Evolutionary conservation across 2,113 vertebrate genomes (phyloP), one percentile per base, ranked within the genome.

Genomic region (Etheostoma spectabile): DNA sequence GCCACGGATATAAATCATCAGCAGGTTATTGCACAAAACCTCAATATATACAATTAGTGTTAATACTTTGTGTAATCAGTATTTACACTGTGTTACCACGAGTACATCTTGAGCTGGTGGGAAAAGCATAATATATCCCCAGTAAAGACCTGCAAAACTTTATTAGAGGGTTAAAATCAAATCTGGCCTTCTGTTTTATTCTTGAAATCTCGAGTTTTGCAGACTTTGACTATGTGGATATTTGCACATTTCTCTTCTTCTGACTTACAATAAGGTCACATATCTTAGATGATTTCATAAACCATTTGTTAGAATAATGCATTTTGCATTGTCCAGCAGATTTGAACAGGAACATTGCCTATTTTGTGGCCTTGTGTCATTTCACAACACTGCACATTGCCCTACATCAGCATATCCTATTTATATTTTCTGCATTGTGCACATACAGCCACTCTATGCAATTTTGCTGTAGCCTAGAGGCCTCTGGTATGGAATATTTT

Each of bases 341-440:
- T 89, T 87, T 83, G 72, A 74, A 66, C 77, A 35, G 62, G 86
- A 82, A 75, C 83, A 83, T 57, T 74, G 65, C 77, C 46, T 77
- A 68, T 90, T 74, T 74, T 59, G 79, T 81, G 82, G 68, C 85
- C 81, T 76, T 2, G 5, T 73, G 83, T 83, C 82, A 75, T 86
- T 77, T 83, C 48, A 60, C 33, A 0, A 85, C 71, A 84, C 75
- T 84, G 88, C 73, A 46, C 84, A 90, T 84, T 71, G 45, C 72
- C 82, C 85, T 86, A 89, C 86, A 91, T 93, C 93, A 94, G 90
- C 91, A 94, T 82, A 84, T 87, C 81, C 91, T 91, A 93, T 91
- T 93, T 93, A 86, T 94, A 90, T 89, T 90, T 88, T 61, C 77
- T 86, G 88, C 80, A 87, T 78, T 88, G 77, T 93, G 86, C 83